Evolutionary conservation across 2,888 invertebrate genomes (phyloP).

Genomic region (Gonocerus acuteangulatus): DNA sequence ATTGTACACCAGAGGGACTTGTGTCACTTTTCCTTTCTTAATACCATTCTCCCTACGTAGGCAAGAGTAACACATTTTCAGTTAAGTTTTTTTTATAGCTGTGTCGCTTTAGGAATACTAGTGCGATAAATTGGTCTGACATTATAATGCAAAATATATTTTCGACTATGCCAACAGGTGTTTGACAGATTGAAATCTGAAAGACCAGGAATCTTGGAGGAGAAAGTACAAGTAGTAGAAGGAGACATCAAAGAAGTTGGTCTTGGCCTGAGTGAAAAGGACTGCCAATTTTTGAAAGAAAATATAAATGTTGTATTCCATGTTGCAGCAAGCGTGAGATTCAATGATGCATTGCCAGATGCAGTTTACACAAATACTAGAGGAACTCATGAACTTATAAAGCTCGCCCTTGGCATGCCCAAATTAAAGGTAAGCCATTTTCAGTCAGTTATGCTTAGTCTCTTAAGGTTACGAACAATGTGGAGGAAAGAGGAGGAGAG

Average conservation of each 20-base stretch:
- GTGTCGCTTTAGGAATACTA: no score
- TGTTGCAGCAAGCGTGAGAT: slow-evolving; percentile 40
- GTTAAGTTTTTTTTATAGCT: no score
- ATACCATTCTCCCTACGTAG: no score
- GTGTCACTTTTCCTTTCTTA: no score
- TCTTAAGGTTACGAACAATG: background rate
- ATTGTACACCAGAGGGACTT: no score
- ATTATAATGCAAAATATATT: no score
- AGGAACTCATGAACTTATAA: slow-evolving; percentile 50
- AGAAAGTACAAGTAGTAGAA: slow-evolving; percentile 57
- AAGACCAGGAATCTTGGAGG: slow-evolving; percentile 47
- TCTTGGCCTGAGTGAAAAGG: slow-evolving; percentile 51
- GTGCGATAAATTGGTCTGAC: no score
- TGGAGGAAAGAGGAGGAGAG: background rate
- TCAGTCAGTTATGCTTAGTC: background rate
- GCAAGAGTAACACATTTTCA: no score
- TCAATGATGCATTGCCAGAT: slow-evolving; percentile 38
- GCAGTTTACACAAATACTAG: slow-evolving; percentile 55
- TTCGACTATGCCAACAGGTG: no score
- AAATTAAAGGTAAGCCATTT: slow-evolving; percentile 36
- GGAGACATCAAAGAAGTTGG: slow-evolving; percentile 55
- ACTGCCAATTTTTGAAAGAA: slow-evolving; percentile 38
- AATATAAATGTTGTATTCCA: slow-evolving; percentile 39
- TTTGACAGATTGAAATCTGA: slow-evolving; percentile 54
- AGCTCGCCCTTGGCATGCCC: slow-evolving; percentile 49